Conservation (phyloP, 1,140 invertebrate species). For the Eueides isabella region DNA sequence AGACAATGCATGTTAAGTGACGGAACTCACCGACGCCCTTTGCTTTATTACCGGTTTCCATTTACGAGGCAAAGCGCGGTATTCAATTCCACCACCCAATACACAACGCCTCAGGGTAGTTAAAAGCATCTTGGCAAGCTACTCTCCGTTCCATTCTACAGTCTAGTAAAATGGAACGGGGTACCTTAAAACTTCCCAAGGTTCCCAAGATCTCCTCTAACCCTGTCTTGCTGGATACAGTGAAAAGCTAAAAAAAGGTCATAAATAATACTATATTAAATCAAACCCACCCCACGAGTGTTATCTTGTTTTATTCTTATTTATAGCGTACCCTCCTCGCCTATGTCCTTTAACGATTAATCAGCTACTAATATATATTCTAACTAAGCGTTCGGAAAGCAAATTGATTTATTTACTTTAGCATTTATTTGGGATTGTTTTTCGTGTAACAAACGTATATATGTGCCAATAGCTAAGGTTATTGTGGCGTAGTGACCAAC, state of each 20-base stretch:
- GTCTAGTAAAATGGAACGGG: no score
- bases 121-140: no score
- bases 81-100: no score
- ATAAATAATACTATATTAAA: conserved; percentile 34
- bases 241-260: conserved; percentile 19
- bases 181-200: no score
- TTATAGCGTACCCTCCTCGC: conserved; percentile 48
- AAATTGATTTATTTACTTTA: conserved; percentile 7
- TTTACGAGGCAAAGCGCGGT: no score
- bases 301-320: conserved; percentile 50
- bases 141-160: no score
- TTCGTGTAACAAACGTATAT: neutral
- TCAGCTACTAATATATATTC: conserved; percentile 47
- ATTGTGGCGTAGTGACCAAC: no score
- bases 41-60: no score
- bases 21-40: no score
- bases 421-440: neutral
- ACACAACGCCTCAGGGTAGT: no score
- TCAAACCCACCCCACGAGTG: conserved; percentile 16
- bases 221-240: neutral
- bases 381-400: conserved; percentile 8
- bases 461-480: neutral
- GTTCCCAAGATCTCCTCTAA: no score
- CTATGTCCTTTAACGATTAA: conserved; percentile 52
- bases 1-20: no score